phyloP scores from a whole-genome alignment of 1,140 invertebrate species.

The Heliconius himera region DNA sequence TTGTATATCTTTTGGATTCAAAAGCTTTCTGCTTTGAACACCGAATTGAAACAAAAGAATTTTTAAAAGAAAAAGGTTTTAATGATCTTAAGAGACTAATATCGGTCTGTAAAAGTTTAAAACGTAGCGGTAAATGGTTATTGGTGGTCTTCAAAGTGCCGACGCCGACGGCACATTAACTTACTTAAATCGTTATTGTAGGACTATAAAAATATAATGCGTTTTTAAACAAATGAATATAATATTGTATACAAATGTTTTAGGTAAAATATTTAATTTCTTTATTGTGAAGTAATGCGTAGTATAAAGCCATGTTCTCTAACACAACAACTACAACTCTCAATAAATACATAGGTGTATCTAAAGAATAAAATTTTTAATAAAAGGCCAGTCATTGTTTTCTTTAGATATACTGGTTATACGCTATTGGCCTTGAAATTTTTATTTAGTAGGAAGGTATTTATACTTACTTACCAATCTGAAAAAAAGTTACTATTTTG shows the following conservation, averaged over 20 bases:
- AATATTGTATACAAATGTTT: not conserved
- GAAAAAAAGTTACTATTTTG: too few relatives aligned
- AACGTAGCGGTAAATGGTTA: conserved; percentile 20
- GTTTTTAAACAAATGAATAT: not conserved
- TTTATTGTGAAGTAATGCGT: not conserved
- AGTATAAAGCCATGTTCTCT: too few relatives aligned
- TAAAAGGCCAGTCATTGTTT: too few relatives aligned
- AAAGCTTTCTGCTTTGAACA: not conserved
- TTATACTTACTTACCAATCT: too few relatives aligned
- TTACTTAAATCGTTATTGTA: not conserved
- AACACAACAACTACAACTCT: too few relatives aligned
- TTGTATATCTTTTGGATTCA: not conserved
- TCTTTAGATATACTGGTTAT: too few relatives aligned
- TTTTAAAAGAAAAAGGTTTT: conserved; percentile 12
- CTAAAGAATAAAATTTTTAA: too few relatives aligned
- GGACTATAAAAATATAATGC: conserved; percentile 5
- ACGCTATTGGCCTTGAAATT: too few relatives aligned
- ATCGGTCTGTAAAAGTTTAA: conserved; percentile 8
- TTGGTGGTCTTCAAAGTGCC: conserved; percentile 13
- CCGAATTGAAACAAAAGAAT: not conserved
- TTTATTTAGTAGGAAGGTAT: too few relatives aligned
- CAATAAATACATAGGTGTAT: too few relatives aligned
- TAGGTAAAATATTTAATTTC: not conserved
- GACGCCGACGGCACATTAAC: conserved; percentile 1
- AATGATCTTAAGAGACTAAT: not conserved